Base-by-base conservation (phyloP, 1,140 invertebrate genomes). In the Cotesia glomerata region DNA sequence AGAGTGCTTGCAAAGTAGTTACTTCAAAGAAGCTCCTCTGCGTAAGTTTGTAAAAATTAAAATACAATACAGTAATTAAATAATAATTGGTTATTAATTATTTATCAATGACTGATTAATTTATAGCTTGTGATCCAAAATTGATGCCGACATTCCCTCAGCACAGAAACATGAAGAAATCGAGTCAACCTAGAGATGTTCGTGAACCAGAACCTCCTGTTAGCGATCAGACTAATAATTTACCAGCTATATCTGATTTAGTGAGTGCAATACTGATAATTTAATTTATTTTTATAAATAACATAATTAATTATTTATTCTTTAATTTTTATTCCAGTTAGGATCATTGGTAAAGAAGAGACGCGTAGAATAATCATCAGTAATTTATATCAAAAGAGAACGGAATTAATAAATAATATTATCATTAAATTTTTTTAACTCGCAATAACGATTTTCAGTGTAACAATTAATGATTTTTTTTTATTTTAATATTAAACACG, bases 81-180 rank as follows among this genome's bases (percentile, higher is more conserved):
- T 39, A 3, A 62, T 9, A 51, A 26, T 26, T 26, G 34, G 71
- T 61, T 68, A 66, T 51, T 45, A 67, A 54, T 56, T 52, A 71
- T 66, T 56, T 52, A 71, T 66, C 45, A 72, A 51, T 54, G 14
- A 74, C 66, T 58, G 52, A 34, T 49, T 54, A 56, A 3, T 73
- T 68, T 74, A 71, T 82, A 97, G 95, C 97, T 0, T 98, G 96
- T 88, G 96, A 98, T 85, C 95, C 96, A 1, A 95, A 96, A 79
- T 88, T 98, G 79, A 98, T 98, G 97, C 97, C 97, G 35, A 97
- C 95, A 77, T 98, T 98, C 84, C 97, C 97, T 0, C 96, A 98
- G 84, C 96, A 98, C 84, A 91, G 97, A 77, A 97, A 98, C 83
- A 91, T 95, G 88, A 95, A 92, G 80, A 90, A 90, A 62, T 69